Evolutionary conservation across 2,113 vertebrate genomes (phyloP).

Genomic region (Syngnathus typhle): DNA sequence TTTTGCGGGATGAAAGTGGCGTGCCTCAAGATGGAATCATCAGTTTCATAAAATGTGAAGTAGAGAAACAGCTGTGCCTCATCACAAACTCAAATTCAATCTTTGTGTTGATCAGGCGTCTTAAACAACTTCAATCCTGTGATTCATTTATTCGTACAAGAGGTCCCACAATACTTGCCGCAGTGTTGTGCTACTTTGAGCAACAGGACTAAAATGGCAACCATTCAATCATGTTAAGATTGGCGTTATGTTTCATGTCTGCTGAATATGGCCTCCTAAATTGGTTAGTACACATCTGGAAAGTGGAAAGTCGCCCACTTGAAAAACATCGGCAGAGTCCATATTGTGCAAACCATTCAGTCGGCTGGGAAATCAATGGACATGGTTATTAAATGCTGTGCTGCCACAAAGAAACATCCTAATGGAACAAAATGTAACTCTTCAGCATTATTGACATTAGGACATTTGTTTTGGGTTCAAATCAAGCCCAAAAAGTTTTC

Average conservation of each 20-base stretch:
- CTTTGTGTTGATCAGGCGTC: conserved; percentile 17
- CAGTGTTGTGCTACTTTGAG: neutral
- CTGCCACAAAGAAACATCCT: conserved; percentile 23
- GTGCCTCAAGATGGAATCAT: conserved; percentile 44
- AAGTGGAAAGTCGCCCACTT: conserved; percentile 7
- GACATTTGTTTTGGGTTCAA: neutral
- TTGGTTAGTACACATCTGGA: conserved; percentile 23
- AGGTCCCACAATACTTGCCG: neutral
- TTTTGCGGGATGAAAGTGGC: conserved; percentile 46
- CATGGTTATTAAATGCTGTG: conserved; percentile 28
- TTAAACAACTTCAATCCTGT: conserved; percentile 22
- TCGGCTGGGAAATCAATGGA: conserved; percentile 23
- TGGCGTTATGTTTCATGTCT: neutral
- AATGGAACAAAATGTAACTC: conserved; percentile 12
- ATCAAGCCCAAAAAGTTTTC: neutral
- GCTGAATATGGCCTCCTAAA: conserved; percentile 2
- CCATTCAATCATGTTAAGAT: neutral
- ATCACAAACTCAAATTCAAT: conserved; percentile 15
- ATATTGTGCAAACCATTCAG: conserved; percentile 26
- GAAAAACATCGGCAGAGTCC: conserved; percentile 12
- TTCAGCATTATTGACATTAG: conserved; percentile 14
- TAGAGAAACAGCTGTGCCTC: conserved; percentile 31
- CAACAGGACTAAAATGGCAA: neutral
- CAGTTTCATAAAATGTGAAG: conserved; percentile 10
- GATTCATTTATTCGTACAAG: conserved; percentile 17